Base-by-base conservation (phyloP, 2,113 vertebrate genomes). In the Garra rufa region DNA sequence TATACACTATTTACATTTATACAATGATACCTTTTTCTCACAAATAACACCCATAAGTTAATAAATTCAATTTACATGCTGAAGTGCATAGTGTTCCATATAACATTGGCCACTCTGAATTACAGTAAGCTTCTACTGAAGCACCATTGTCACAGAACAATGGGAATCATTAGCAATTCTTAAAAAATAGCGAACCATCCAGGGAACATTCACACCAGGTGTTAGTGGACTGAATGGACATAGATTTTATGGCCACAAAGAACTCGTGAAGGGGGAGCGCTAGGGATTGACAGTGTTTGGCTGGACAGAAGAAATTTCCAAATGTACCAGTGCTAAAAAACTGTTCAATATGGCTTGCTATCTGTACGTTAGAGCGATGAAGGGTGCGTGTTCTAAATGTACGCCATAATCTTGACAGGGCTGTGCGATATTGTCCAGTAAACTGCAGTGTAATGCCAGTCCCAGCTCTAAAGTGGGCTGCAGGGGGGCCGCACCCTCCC, bases 341-440 rank as follows among this genome's bases (percentile, higher is more conserved):
- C 43, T 24, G 10, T 41, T 57, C 28, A 57, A 55, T 80, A 61
- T 67, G 50, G 67, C 73, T 15, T 44, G 55, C 34, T 88, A 93
- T 88, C 89, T 87, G 87, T 94, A 94, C 28, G 93, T 92, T 52
- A 95, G 74, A 55, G 92, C 89, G 10, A 95, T 89, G 87, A 96
- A 95, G 6, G 95, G 95, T 3, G 92, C 61, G 55, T 95, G 93
- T 30, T 87, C 82, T 3, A 94, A 90, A n/a, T 85, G 89, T 1
- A 95, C 90, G 0, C 91, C 91, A 0, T 88, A 86, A 2, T 69
- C 50, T 41, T 81, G 67, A 63, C 95, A 96, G 6, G 92, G 87
- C 19, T 48, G 48, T 21, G 91, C 89, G 2, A n/a, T 85, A 0
- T 38, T 24, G n/a, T 91, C 89, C 2, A 48, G 86, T 28, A 6